phyloP scores from a whole-genome alignment of 2,113 vertebrate genomes.

The Phalacrocorax aristotelis region DNA sequence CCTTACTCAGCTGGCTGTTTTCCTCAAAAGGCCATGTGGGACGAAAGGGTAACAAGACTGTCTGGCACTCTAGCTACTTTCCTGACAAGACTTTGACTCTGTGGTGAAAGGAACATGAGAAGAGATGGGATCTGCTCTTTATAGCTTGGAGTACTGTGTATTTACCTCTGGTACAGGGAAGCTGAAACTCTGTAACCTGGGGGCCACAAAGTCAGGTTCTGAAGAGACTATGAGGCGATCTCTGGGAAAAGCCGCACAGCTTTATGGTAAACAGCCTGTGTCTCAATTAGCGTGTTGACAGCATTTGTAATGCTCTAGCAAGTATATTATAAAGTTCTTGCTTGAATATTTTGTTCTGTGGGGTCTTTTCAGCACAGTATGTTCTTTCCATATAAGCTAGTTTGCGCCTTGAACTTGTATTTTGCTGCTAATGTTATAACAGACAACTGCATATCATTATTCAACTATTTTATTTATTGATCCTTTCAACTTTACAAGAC shows the following conservation, averaged over 20 bases:
- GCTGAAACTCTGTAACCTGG: neutral
- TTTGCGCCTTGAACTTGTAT: neutral
- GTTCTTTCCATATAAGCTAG: neutral
- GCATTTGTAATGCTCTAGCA: neutral
- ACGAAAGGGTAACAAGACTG: neutral
- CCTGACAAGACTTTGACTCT: neutral
- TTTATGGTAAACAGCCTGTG: neutral
- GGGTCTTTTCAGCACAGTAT: neutral
- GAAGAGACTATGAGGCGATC: neutral
- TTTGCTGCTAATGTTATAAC: neutral
- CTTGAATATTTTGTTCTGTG: neutral
- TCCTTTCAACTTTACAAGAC: constrained; percentile 50
- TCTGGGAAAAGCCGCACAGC: neutral
- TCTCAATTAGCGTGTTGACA: neutral
- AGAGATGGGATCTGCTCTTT: neutral
- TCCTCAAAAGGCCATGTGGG: fast-evolving
- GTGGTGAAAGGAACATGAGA: neutral
- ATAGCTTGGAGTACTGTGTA: too few species aligned
- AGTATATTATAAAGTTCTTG: neutral
- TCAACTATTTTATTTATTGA: constrained; percentile 59
- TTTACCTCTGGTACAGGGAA: neutral
- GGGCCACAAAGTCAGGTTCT: neutral
- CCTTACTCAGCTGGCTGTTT: neutral
- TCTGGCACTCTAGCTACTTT: neutral
- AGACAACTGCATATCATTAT: constrained; percentile 14